These are phyloP conservation scores for Numenius phaeopus DNA, from an alignment of 2,797 vertebrate genomes.

Conservation along the genomic window DNA sequence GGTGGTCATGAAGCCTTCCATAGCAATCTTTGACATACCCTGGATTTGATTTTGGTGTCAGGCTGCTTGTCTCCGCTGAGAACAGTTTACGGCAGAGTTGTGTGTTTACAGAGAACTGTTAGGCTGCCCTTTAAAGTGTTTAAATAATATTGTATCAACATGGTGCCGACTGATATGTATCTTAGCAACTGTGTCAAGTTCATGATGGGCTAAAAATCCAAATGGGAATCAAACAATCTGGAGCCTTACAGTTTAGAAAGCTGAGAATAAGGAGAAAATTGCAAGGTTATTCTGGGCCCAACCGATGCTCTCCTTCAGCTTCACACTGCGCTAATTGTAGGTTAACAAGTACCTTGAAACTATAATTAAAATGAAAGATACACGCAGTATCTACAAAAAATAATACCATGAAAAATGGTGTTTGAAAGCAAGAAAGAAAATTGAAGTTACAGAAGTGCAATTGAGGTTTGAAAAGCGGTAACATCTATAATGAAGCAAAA, in stretches of 20 bases:
- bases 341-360: constrained; percentile 5
- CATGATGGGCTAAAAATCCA: constrained; percentile 55
- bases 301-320: neutral
- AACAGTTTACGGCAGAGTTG: neutral
- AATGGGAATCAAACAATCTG: constrained; percentile 57
- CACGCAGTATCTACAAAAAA: neutral
- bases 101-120: constrained; percentile 58
- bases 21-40: neutral
- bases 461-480: neutral
- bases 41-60: neutral
- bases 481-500: neutral
- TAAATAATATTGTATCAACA: constrained; percentile 70
- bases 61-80: constrained; percentile 2
- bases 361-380: neutral
- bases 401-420: neutral
- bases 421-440: neutral
- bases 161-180: constrained; percentile 53
- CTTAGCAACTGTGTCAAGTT: constrained; percentile 71
- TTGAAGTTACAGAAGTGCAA: neutral
- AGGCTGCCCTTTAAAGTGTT: constrained; percentile 69
- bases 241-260: neutral
- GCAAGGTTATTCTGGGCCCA: constrained; percentile 13
- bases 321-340: neutral
- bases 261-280: constrained; percentile 28
- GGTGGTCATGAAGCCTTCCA: neutral